Evolutionary conservation across 2,113 vertebrate species (phyloP), one percentile per base, ranked within the genome.

Genomic region (Vimba vimba): DNA sequence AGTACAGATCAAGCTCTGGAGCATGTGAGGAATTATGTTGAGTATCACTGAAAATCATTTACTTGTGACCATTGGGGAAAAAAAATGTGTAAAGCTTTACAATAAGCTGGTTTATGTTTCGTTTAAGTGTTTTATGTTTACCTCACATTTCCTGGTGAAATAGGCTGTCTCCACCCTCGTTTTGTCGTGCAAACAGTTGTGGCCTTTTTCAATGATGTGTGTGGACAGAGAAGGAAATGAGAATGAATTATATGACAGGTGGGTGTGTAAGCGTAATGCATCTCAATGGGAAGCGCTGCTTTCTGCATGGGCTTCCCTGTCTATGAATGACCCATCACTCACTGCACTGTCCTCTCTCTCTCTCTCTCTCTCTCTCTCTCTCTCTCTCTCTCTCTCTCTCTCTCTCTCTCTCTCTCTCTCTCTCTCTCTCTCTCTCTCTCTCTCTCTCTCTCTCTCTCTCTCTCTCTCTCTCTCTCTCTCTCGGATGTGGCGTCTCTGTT

Each of bases 401-500:
- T 62, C 17, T 33, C 52, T 55, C 17, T 19, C 52, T 55, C 52
- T 19, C 55, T 57, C 7, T 57, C 15, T 43, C 43, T 10, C 43
- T 10, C 79, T 88, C 47, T 52, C 6, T 62, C 17, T 33, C 52
- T 55, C 17, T 19, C 52, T 55, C 77, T 88, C 47, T 13, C 47
- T 15, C 13, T 15, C 39, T 43, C 77, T 88, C 47, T 13, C 47
- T 15, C 13, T 15, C 39, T 43, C 43, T 43, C 43, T 10, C 43
- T 10, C 79, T 88, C 47, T 52, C 6, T 62, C 17, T 33, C 52
- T 55, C 17, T 19, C 52, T 55, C 52, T 19, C 55, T 57, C 7
- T 57, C 15, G 84, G 74, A 83, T 30, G 66, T 90, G 87, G 89
- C 74, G 45, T 62, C 86, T 47, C 19, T 95, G 92, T 95, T 95